Evolutionary conservation across 2,888 invertebrate genomes (phyloP), one percentile per base, ranked within the genome.

Genomic region (Lycocerus yunnanus): DNA sequence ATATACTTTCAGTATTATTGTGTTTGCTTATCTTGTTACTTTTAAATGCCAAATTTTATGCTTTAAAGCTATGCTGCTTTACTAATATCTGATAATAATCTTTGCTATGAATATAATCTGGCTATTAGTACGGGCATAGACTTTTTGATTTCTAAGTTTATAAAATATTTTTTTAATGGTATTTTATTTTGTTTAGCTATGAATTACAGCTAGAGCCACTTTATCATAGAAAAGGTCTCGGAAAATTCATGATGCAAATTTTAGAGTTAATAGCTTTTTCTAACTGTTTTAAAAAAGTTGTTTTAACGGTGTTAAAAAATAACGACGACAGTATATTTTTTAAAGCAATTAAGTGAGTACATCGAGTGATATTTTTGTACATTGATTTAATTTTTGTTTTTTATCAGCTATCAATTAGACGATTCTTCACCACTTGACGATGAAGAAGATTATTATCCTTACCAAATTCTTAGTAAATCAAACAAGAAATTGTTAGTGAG

Each of bases 261-360:
- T 86, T 97, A 78, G 95, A 96, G 87, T 87, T 91, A 69, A 89
- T 97, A 73, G 95, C 94, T 65, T 90, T 88, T 82, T 91, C 91
- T 75, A 93, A 93, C 82, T 90, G 90, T 81, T 94, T 97, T 94
- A 90, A 90, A 81, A 94, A 93, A 88, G 94, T 96, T 66, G 91
- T 96, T 71, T 88, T 96, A 81, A 97, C 97, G 10, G 93, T 94
- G 68, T 91, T 96, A 79, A 95, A 94, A 83, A 91, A 93, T 84
- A 96, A 96, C 87, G 89, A 90, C 58, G 86, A 89, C 60, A 94
- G 94, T 0, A 87, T 90, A 4, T 97, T 97, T 87, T 97, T 95
- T 87, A 90, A 90, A 82, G 91, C 92, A 71, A 89, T 94, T 83
- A 93, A 93, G 94, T 94, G 89, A 87, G 88, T 24, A 63, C n/a